Percentiles rank a stretch among this genome's conserved stretches.
Evolutionary conservation across 2,888 invertebrate genomes (phyloP).

Genomic region (Lamproptera curius): DNA sequence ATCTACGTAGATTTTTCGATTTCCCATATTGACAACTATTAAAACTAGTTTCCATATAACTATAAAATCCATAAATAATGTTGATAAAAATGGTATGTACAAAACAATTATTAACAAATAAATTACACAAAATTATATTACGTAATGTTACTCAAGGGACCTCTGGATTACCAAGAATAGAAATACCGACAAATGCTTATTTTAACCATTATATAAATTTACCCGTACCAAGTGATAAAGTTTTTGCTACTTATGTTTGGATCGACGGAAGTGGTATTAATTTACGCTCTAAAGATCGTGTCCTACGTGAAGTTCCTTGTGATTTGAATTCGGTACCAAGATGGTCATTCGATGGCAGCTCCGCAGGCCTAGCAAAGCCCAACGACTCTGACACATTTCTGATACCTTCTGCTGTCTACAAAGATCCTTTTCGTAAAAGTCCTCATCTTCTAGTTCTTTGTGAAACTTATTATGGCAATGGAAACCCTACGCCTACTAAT

Average conservation of each 20-base stretch:
- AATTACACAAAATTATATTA: background rate
- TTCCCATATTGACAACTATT: too few relatives aligned
- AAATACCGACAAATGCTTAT: conserved; percentile 39
- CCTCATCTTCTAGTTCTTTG: conserved; percentile 93
- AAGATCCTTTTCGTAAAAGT: conserved; percentile 92
- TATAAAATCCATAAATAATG: too few relatives aligned
- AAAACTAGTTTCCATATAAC: too few relatives aligned
- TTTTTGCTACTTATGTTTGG: conserved; percentile 86
- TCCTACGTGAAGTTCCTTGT: conserved; percentile 79
- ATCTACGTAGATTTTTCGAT: too few relatives aligned
- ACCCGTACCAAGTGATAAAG: conserved; percentile 73
- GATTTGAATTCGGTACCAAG: conserved; percentile 78
- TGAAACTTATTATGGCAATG: conserved; percentile 86
- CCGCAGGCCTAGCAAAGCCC: conserved; percentile 90
- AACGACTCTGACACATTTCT: conserved; percentile 93
- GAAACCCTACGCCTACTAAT: conserved; percentile 86
- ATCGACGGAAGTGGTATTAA: conserved; percentile 88
- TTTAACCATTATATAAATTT: conserved; percentile 57
- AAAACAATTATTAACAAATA: background rate
- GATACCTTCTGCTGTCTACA: conserved; percentile 92
- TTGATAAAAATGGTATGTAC: background rate
- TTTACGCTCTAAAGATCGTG: conserved; percentile 82
- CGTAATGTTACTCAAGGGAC: too few relatives aligned
- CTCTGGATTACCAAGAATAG: conserved; percentile 34
- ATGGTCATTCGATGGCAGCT: conserved; percentile 97